Evolutionary conservation across 2,113 vertebrate species (phyloP), one percentile per base, ranked within the genome.

Genomic region (Tapirus terrestris): DNA sequence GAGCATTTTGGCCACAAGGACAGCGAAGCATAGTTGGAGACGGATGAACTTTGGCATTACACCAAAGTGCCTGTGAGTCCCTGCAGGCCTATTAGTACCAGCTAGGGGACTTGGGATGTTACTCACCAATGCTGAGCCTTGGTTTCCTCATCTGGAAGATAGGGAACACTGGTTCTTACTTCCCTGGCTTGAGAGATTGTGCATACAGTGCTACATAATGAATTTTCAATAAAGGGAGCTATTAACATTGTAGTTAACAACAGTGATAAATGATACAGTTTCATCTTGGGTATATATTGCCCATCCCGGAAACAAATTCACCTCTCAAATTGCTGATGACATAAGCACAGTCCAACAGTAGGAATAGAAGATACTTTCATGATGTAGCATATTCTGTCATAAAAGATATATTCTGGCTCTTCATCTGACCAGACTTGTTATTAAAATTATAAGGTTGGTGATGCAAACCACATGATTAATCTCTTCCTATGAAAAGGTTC

Each of bases 401-500:
- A 56, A 84, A 92, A 95, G 77, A 72, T 73, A 14, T 21, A 92
- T 90, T 97, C 81, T 92, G 95, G 89, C 65, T 81, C 67, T 92
- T 94, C 36, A 36, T 89, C 94, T 97, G 90, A 88, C 72, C 60
- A 73, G 65, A 25, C 60, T 96, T 80, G 53, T 92, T 95, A 95
- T 88, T 93, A 60, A 95, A 91, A 94, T 96, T 60, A 43, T 79
- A 95, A 93, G 84, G 65, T 82, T 95, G 87, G 33, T 85, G 72
- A 92, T 91, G 72, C 84, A 96, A 96, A 58, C 43, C 94, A 77
- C 60, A 75, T 58, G 87, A 96, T 96, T 84, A 91, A 96, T 96
- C 60, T 90, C 76, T 91, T 97, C 84, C 87, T 86, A 58, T 82
- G 96, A 90, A 96, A 94, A 97, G 82, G 17, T 88, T 98, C 92